A percentile compares a stretch with the other conserved stretches of the same genome.
These are phyloP conservation scores for Tetramorium alpestre DNA, from an alignment of 1,140 invertebrate species.

Conservation along the genomic window DNA sequence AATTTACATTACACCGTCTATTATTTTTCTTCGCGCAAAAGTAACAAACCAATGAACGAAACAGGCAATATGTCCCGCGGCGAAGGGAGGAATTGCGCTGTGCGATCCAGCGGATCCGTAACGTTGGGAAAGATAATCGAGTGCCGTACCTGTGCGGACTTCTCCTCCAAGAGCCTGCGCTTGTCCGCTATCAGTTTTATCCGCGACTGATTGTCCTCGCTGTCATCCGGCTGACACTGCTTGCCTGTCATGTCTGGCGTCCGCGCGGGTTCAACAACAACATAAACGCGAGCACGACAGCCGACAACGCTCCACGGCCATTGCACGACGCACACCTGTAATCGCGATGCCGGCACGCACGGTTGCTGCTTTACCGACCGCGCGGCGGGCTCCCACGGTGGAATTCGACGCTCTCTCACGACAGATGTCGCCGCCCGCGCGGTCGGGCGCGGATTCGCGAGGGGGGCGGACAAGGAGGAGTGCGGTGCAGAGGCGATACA, in stretches of 20 bases:
- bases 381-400: too few relatives aligned
- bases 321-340: too few relatives aligned
- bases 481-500: neutral
- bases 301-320: neutral
- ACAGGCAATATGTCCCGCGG: neutral
- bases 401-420: neutral
- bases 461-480: neutral
- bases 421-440: neutral
- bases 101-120: neutral
- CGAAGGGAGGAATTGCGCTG: neutral
- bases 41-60: neutral
- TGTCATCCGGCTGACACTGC: slow-evolving; percentile 70
- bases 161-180: slow-evolving; percentile 76
- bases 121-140: neutral
- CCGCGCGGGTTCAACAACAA: neutral
- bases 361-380: neutral
- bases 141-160: slow-evolving; percentile 74
- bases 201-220: slow-evolving; percentile 71
- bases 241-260: slow-evolving; percentile 77
- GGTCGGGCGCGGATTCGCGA: neutral
- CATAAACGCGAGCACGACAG: neutral
- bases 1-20: neutral
- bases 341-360: neutral
- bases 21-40: neutral
- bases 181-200: slow-evolving; percentile 80